These are phyloP conservation scores for Cataglyphis rosenhaueri DNA, from an alignment of 2,888 invertebrate genomes.

Conservation along the genomic window DNA sequence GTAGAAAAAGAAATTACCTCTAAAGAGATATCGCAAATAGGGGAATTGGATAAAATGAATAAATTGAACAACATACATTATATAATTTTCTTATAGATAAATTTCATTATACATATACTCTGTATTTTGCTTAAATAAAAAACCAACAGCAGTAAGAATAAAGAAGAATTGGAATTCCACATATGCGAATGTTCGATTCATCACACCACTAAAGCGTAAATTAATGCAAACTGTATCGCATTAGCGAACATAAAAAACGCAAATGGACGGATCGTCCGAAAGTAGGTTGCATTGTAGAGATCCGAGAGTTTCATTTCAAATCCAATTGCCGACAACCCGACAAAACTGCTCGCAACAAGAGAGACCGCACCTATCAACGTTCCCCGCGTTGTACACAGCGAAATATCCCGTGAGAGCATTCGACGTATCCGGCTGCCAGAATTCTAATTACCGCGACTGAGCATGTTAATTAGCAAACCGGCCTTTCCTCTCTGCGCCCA, in stretches of 20 bases:
- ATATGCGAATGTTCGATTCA: background rate
- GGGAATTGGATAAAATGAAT: background rate
- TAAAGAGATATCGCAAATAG: background rate
- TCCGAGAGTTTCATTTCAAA: conserved; percentile 70
- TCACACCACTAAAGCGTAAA: background rate
- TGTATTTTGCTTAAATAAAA: background rate
- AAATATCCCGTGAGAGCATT: conserved; percentile 60
- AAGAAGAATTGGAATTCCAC: background rate
- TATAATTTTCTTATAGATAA: background rate
- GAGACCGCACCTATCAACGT: conserved; percentile 33
- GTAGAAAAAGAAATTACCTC: background rate
- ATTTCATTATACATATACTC: background rate
- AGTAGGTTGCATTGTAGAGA: conserved; percentile 25
- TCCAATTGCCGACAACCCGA: conserved; percentile 64
- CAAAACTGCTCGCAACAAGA: conserved; percentile 33
- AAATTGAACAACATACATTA: background rate
- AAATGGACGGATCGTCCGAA: background rate
- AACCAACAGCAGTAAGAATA: background rate
- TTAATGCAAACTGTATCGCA: background rate
- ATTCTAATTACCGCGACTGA: conserved; percentile 71
- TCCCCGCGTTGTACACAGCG: conserved; percentile 17
- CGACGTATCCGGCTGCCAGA: conserved; percentile 65
- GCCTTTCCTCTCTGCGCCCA: conserved; percentile 47
- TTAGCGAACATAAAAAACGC: background rate
- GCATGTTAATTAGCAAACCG: conserved; percentile 68